Evolutionary conservation across 2,113 vertebrate species (phyloP), one percentile per base, ranked within the genome.

Genomic region (Malurus melanocephalus): DNA sequence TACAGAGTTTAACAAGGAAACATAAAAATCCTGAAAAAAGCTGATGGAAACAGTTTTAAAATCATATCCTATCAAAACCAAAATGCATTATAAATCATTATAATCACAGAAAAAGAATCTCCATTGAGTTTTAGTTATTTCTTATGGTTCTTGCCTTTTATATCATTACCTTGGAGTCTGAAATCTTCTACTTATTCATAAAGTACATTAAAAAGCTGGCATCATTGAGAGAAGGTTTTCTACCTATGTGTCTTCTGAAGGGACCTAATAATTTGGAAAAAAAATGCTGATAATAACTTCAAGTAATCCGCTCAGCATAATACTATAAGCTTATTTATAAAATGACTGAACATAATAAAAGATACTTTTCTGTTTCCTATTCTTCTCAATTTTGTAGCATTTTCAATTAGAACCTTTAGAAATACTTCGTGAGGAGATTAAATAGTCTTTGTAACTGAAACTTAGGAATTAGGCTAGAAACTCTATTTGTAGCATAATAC

Each of bases 1-100:
- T 93, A 93, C 26, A 79, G 43, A 90, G 76, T 88, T 92, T 72
- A 92, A 88, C 19, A 61, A 46, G 40, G 22, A 83, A 81, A 89
- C 32, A 93, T 51, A 87, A 89, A 91, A 66, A 65, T 52, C 45
- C 40, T 82, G 22, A 16, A 51, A 92, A 96, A 75, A 92, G 60
- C 16, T 32, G 68, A 67, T n/a, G 21, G 85, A 66, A 93, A 43
- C 5, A 64, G 32, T 85, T 91, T 93, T 88, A 61, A 26, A 85
- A 9, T 78, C 42, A 33, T 42, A 76, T 28, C 10, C 8, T 26
- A 46, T 46, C 35, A 80, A 59, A 81, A 88, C 66, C 2, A 74
- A 85, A 89, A 55, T 38, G 10, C 4, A 38, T 3, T 51, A 5
- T n/a, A 75, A 83, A 38, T 75, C 35, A 55, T 43, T 27, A 71